Percentiles rank a stretch among this genome's conserved stretches.
These are phyloP conservation scores for Helostoma temminkii DNA, from an alignment of 2,797 vertebrate species.

Conservation along the genomic window DNA sequence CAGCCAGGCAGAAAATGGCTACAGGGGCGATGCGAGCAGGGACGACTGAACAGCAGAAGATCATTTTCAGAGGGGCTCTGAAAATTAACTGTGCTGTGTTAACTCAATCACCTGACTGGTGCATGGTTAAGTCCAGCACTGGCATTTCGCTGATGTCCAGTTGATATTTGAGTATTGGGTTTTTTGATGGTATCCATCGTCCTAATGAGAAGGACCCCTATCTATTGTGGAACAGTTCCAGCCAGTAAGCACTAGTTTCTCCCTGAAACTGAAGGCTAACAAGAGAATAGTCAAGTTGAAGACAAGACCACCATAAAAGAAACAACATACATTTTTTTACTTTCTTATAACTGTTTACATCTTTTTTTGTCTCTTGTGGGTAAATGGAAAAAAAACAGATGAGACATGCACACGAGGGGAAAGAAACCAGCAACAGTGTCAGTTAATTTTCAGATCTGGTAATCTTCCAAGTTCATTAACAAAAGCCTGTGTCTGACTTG, in stretches of 20 bases:
- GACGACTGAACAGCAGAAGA: constrained; percentile 70
- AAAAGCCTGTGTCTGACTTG: constrained; percentile 72
- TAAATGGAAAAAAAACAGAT: constrained; percentile 10
- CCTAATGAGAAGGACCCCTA: constrained; percentile 6
- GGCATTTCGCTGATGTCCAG: constrained; percentile 55
- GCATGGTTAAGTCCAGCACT: constrained; percentile 56
- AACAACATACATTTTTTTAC: constrained; percentile 30
- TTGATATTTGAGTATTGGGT: constrained; percentile 56
- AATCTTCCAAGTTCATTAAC: constrained; percentile 82
- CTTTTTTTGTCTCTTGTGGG: constrained; percentile 30
- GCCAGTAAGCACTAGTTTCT: constrained; percentile 18
- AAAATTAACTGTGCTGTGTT: constrained; percentile 76
- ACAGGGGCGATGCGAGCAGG: constrained; percentile 57
- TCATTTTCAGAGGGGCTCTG: constrained; percentile 74
- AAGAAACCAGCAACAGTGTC: constrained; percentile 61
- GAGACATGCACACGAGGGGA: constrained; percentile 19
- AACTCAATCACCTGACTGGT: constrained; percentile 64
- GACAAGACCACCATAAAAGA: constrained; percentile 51
- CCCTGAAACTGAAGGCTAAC: constrained; percentile 27
- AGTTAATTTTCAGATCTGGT: constrained; percentile 82
- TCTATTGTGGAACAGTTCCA: not conserved
- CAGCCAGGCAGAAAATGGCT: constrained; percentile 83
- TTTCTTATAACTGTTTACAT: constrained; percentile 15
- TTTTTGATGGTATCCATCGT: constrained; percentile 61
- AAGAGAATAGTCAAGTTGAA: constrained; percentile 39